Conservation (phyloP, 1,140 invertebrate species). For the Calliphora vicina region DNA sequence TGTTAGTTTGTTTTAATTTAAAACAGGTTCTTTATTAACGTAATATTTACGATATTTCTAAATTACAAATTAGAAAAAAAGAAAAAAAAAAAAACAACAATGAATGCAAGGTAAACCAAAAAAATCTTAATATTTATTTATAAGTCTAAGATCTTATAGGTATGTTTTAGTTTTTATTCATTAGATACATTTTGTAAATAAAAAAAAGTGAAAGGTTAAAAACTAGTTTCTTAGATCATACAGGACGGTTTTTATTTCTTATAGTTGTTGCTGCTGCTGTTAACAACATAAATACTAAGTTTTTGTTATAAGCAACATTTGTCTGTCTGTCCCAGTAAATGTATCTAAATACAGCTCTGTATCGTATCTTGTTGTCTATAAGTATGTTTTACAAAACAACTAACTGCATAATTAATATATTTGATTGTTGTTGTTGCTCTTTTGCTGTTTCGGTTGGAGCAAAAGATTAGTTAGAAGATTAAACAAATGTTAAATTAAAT, state of each 20-base stretch:
- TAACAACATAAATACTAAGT: no score
- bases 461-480: constrained; percentile 20
- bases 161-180: background rate
- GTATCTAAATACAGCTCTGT: no score
- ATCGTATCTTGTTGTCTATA: no score
- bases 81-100: no score
- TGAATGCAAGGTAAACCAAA: no score
- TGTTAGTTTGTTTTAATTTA: background rate
- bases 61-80: background rate
- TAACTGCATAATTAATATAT: constrained; percentile 9
- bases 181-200: background rate
- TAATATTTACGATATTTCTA: background rate
- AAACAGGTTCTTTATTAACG: constrained; percentile 32
- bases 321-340: no score
- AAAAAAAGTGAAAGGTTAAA: constrained; percentile 29
- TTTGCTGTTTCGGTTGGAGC: background rate
- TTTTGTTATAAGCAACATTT: no score
- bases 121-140: background rate
- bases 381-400: no score
- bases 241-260: background rate
- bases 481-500: background rate
- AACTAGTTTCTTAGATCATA: constrained; percentile 30
- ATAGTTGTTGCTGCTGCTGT: background rate
- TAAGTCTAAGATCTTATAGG: background rate
- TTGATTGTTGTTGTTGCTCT: constrained; percentile 9